Evolutionary conservation across 2,888 invertebrate genomes (phyloP).

Genomic region (Escarpia spicata): DNA sequence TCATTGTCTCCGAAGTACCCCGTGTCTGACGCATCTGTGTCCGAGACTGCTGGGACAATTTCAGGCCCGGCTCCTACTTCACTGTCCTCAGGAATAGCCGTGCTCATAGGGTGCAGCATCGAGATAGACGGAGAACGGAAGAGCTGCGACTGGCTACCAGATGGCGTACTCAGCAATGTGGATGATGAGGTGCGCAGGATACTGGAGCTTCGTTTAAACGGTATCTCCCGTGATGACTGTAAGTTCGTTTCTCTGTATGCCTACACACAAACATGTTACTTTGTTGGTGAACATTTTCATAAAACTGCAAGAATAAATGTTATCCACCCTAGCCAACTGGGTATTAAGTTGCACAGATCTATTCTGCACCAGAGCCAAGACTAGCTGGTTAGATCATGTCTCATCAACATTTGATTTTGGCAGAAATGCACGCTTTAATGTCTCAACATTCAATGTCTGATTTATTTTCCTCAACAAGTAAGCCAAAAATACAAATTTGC

Average conservation of each 20-base stretch:
- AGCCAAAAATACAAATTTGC: no score
- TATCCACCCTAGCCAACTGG: no score
- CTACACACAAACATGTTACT: not conserved
- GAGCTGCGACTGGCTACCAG: conserved; percentile 19
- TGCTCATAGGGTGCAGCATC: not conserved
- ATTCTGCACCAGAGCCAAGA: no score
- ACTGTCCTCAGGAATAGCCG: conserved; percentile 32
- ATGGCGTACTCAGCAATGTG: not conserved
- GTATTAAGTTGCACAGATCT: no score
- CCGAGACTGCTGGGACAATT: not conserved
- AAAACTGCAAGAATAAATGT: no score
- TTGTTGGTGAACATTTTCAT: not conserved
- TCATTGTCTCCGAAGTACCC: not conserved
- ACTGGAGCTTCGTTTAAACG: not conserved
- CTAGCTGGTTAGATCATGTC: no score
- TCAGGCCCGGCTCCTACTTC: conserved; percentile 24
- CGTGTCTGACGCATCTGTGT: conserved; percentile 13
- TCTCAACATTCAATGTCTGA: no score
- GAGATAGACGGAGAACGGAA: not conserved
- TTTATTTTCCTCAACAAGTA: no score
- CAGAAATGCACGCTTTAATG: no score
- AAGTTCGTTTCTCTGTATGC: not conserved
- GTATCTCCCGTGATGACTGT: not conserved
- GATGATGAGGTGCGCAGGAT: not conserved
- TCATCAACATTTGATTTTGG: no score